Evolutionary conservation across 2,888 invertebrate species (phyloP).

Genomic region (Aethes cnicana): DNA sequence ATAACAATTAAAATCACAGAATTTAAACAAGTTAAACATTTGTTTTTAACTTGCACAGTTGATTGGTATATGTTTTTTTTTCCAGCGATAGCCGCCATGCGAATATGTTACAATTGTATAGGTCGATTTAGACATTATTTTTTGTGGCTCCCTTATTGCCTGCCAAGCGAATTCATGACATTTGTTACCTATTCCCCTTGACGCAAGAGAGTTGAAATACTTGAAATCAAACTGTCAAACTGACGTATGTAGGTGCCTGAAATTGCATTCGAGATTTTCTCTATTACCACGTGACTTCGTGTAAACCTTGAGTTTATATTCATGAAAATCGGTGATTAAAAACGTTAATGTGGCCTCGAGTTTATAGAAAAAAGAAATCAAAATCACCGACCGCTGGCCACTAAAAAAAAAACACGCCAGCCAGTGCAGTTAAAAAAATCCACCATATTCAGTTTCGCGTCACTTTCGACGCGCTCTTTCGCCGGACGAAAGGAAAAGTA

Average conservation of each 20-base stretch:
- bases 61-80: not conserved
- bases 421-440: conserved; percentile 15
- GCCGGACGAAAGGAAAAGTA: conserved; percentile 24
- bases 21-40: no score
- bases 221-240: no score
- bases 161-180: conserved; percentile 18
- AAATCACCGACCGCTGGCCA: no score
- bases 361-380: no score
- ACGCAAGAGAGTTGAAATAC: no score
- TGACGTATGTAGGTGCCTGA: not conserved
- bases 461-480: conserved; percentile 24
- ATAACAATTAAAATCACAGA: no score
- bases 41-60: not conserved
- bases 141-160: not conserved
- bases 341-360: no score
- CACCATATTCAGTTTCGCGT: conserved; percentile 10
- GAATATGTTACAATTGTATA: not conserved
- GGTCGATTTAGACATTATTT: not conserved
- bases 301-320: no score
- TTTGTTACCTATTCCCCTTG: not conserved
- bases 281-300: no score
- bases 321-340: no score
- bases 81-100: conserved; percentile 12
- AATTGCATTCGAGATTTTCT: not conserved
- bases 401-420: not conserved